Evolutionary conservation across 2,888 invertebrate species (phyloP), one percentile per base, ranked within the genome.

Genomic region (Smittia aterrima): DNA sequence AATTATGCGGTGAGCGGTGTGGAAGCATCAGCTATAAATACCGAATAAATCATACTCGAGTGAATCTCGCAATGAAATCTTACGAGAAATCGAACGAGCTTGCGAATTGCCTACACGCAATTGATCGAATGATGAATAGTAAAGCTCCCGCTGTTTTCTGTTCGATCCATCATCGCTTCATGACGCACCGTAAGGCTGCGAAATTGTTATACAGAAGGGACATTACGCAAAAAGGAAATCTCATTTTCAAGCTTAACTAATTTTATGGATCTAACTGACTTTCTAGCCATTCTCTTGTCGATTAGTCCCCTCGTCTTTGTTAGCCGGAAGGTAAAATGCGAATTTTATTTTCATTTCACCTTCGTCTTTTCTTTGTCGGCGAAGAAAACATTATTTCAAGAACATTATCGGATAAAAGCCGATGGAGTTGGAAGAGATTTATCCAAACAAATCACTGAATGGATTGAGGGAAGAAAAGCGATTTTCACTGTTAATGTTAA

Each of bases 31-130:
- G 58, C 58, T 18, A 58, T n/a, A 58, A 58, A n/a, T n/a, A 58
- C 1, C 58, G 58, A 58, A 58, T 58, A 58, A 58, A 58, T 58
- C 58, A 58, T 58, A 18, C 22, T 22, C 18, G 22, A 22, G 58
- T 7, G 18, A 58, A 58, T 58, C 13, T 58, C 22, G 58, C 13
- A 7, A 2, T 58, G 58, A 58, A 58, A 58, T 58, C 58, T 58
- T n/a, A 58, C 18, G 20, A 58, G 16, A 22, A 58, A 58, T 58
- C 58, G 58, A 58, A 22, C 58, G n/a, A 58, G 58, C n/a, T 58
- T 18, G 58, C 58, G 20, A 22, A 58, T 58, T 58, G 58, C 58
- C 58, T 58, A 22, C 58, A 58, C 58, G 58, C 58, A 58, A 58
- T 58, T 58, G 58, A 58, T 47, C 47, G 16, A 47, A 13, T 58